Conservation (phyloP, 2,113 vertebrate species). For the Callocephalon fimbriatum region DNA sequence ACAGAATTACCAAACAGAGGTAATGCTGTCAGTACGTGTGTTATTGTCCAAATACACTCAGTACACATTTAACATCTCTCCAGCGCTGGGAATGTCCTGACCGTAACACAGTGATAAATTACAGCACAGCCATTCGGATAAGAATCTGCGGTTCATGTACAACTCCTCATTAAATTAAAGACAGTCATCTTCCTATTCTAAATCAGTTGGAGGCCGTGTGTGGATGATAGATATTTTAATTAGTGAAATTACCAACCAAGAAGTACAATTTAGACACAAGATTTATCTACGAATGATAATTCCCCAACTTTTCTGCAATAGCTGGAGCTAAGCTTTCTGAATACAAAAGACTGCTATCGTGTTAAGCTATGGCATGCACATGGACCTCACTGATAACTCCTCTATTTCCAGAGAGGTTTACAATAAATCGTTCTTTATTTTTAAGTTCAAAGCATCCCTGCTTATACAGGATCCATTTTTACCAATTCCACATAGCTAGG, state of each 20-base stretch:
- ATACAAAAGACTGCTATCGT: background rate
- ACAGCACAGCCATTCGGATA: background rate
- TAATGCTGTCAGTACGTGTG: accelerated
- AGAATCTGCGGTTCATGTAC: background rate
- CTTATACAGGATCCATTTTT: background rate
- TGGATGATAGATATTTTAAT: slow-evolving; percentile 41
- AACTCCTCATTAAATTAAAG: background rate
- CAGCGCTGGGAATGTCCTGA: accelerated
- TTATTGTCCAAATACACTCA: background rate
- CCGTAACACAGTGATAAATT: background rate
- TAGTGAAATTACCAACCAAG: slow-evolving; percentile 49
- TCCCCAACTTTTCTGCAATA: background rate
- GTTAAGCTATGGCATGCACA: accelerated
- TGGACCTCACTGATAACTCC: accelerated
- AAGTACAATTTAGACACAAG: slow-evolving; percentile 4
- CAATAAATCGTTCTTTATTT: background rate
- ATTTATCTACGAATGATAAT: slow-evolving; percentile 14
- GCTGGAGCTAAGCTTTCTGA: background rate
- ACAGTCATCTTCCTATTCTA: background rate
- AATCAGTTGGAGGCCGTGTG: background rate
- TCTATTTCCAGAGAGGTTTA: background rate
- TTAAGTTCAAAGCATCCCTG: background rate
- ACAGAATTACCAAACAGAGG: accelerated
- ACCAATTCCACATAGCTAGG: background rate
- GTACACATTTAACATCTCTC: background rate